Conservation (phyloP, 2,797 vertebrate genomes). For the Pseudochirops cupreus region DNA sequence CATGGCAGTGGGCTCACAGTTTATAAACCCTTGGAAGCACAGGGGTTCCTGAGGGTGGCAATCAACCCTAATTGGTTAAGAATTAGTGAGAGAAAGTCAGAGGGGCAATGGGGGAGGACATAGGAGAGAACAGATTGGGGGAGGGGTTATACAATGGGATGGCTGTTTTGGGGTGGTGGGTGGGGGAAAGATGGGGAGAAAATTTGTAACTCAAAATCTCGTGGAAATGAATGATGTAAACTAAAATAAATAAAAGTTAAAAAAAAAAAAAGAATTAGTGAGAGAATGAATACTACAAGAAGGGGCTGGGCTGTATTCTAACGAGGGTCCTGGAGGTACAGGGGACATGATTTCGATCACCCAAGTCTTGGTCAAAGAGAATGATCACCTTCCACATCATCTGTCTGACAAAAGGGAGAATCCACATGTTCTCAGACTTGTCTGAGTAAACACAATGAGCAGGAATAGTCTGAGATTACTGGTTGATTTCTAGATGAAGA, state of each 20-base stretch:
- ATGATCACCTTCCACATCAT: not conserved
- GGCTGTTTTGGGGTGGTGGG: no score
- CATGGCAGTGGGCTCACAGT: not conserved
- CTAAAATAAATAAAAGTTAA: no score
- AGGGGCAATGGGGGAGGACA: no score
- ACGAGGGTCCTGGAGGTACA: not conserved
- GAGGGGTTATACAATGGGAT: no score
- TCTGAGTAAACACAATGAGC: not conserved
- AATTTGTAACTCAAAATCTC: no score
- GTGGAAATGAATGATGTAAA: no score
- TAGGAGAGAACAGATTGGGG: no score
- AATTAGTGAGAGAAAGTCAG: no score
- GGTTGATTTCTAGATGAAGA: not conserved
- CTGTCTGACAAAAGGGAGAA: not conserved
- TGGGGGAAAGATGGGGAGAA: no score
- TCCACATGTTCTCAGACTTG: not conserved
- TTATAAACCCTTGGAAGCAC: not conserved
- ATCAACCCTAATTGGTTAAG: not conserved
- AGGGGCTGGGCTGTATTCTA: not conserved
- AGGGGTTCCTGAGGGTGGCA: not conserved
- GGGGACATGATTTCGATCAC: not conserved
- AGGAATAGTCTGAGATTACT: not conserved
- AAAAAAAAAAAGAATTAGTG: not conserved
- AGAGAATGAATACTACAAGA: not conserved
- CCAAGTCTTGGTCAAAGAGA: not conserved